Evolutionary conservation across 2,888 invertebrate species (phyloP).

Genomic region (Homarus gammarus): DNA sequence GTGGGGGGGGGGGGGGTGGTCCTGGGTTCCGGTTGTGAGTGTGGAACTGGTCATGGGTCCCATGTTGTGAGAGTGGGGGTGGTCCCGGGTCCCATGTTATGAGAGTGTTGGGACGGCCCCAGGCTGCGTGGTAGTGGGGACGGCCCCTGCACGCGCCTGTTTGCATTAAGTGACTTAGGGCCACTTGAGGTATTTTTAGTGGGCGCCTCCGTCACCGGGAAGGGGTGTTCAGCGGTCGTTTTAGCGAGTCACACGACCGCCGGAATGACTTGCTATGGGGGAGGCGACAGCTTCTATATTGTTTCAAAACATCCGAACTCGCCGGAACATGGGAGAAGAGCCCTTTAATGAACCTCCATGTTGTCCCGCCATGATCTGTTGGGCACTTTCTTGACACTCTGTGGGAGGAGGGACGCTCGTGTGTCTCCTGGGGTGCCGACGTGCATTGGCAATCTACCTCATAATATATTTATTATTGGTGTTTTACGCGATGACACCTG

Average conservation of each 20-base stretch:
- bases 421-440: neutral
- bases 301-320: constrained; percentile 55
- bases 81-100: neutral
- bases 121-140: constrained; percentile 13
- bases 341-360: constrained; percentile 41
- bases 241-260: constrained; percentile 39
- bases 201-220: constrained; percentile 48
- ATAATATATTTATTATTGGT: neutral
- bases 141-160: constrained; percentile 15
- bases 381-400: constrained; percentile 4
- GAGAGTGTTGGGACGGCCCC: neutral
- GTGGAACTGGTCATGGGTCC: neutral
- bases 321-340: constrained; percentile 23
- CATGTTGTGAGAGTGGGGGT: neutral
- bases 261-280: constrained; percentile 44
- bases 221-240: constrained; percentile 37
- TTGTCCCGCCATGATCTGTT: constrained; percentile 34
- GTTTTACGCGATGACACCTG: neutral
- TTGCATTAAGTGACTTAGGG: constrained; percentile 64
- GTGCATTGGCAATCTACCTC: neutral
- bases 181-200: constrained; percentile 63
- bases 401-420: neutral
- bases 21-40: neutral
- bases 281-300: constrained; percentile 57
- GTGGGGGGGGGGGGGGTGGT: neutral